Conservation (phyloP, 2,888 invertebrate species). For the Tridacna gigas region DNA sequence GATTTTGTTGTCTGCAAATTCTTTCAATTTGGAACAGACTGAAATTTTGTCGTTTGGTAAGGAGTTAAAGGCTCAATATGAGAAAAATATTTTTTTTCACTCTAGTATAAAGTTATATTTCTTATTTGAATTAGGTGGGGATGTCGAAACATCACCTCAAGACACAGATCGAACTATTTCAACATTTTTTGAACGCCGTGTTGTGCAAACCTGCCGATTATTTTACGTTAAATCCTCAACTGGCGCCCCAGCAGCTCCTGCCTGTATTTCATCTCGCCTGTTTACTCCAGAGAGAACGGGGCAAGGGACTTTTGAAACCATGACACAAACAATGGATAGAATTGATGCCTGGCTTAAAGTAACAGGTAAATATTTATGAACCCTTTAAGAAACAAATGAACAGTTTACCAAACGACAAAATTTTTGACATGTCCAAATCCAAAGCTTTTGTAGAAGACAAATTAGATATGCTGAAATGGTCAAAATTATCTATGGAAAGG, state of each 20-base stretch:
- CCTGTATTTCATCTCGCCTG: slow-evolving; percentile 46
- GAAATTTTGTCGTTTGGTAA: too few species aligned
- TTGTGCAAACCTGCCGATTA: slow-evolving; percentile 54
- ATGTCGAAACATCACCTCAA: slow-evolving; percentile 48
- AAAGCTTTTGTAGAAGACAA: too few species aligned
- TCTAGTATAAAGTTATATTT: too few species aligned
- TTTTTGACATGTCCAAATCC: too few species aligned
- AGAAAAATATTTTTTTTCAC: too few species aligned
- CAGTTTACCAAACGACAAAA: too few species aligned
- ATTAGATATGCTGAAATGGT: too few species aligned
- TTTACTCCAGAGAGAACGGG: slow-evolving; percentile 67
- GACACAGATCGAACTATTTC: slow-evolving; percentile 62
- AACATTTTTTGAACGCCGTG: slow-evolving; percentile 30
- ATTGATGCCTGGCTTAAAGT: slow-evolving; percentile 70
- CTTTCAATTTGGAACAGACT: too few species aligned
- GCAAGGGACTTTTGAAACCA: slow-evolving; percentile 61
- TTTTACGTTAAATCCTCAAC: slow-evolving; percentile 59
- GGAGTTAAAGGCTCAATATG: too few species aligned
- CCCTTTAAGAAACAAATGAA: too few species aligned
- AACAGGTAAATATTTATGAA: slow-evolving; percentile 49
- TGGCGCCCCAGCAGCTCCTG: slow-evolving; percentile 31
- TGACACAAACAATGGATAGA: slow-evolving; percentile 72
- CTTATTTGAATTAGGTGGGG: slow-evolving; percentile 17
- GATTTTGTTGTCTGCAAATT: too few species aligned
- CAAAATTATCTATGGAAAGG: too few species aligned